Evolutionary conservation across 1,140 invertebrate genomes (phyloP), one percentile per base, ranked within the genome.

Genomic region (Hormaphis cornu): DNA sequence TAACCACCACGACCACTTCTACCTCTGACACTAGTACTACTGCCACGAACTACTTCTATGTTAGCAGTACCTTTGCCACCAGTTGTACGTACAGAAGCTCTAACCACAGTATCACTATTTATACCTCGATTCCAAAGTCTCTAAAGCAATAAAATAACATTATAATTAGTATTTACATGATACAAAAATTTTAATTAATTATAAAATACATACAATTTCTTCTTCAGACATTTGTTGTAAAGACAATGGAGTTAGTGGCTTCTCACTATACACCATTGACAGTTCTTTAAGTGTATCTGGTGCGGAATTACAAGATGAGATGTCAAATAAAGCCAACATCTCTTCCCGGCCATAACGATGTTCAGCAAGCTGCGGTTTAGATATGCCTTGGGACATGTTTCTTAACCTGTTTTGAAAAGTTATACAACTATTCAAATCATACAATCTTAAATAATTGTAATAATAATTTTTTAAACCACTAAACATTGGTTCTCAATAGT

Each of bases 301-400:
- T 63, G 80, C 74, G 35, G 50, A 18, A 66, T 66, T 66, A 83
- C 82, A 53, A 3, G 63, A 18, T 7, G 70, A 44, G 12, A 71
- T 54, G 56, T 89, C 85, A 75, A 86, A 93, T 35, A 93, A 76
- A 46, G 89, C 88, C 70, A 95, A 78, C 90, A 95, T 92, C 76
- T 94, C 91, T 79, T 95, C 91, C 73, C 90, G 81, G 30, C 89
- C 90, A 74, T 93, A 93, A 70, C 86, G 81, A 83, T 87, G 83
- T 73, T 90, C 87, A 73, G 88, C 87, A 63, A 88, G 78, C 76
- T 89, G 82, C 77, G 83, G 85, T 40, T 79, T 79, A 70, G 79
- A 81, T 69, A 72, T 75, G 73, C 80, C 79, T 75, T 78, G 80
- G 73, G 84, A 84, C 76, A 85, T 79, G 76, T 86, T 86, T 73